Evolutionary conservation across 2,797 vertebrate species (phyloP).

Genomic region (Salmo trutta): DNA sequence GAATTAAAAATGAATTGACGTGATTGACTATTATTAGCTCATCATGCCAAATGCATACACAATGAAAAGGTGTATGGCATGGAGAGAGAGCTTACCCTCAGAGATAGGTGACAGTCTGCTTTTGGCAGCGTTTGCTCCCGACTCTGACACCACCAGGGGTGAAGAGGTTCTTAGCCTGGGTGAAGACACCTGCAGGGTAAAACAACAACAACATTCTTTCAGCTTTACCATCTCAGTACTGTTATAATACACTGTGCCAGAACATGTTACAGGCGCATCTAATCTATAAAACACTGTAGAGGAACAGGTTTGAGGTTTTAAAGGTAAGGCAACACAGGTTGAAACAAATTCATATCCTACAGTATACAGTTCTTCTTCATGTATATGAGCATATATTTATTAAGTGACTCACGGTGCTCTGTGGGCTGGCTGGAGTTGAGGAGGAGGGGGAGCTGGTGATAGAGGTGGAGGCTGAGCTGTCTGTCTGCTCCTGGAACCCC

Average conservation of each 20-base stretch:
- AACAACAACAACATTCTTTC: background rate
- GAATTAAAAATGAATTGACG: background rate
- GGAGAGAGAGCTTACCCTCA: constrained; percentile 74
- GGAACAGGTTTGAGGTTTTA: constrained; percentile 33
- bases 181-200: constrained; percentile 55
- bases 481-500: background rate
- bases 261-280: background rate
- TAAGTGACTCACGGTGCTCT: constrained; percentile 32
- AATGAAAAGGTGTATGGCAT: background rate
- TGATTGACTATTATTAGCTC: background rate
- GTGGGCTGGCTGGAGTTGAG: constrained; percentile 36
- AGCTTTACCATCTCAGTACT: background rate
- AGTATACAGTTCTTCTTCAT: background rate
- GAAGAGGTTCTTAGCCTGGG: constrained; percentile 36
- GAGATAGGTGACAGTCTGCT: constrained; percentile 67
- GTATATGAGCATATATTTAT: too few relatives aligned
- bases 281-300: background rate
- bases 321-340: background rate
- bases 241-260: background rate
- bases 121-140: background rate
- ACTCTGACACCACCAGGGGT: constrained; percentile 42
- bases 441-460: constrained; percentile 25
- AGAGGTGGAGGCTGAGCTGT: constrained; percentile 27
- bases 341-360: background rate
- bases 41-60: background rate